Evolutionary conservation across 1,140 invertebrate species (phyloP), one percentile per base, ranked within the genome.

Genomic region (Glossosoma conforme): DNA sequence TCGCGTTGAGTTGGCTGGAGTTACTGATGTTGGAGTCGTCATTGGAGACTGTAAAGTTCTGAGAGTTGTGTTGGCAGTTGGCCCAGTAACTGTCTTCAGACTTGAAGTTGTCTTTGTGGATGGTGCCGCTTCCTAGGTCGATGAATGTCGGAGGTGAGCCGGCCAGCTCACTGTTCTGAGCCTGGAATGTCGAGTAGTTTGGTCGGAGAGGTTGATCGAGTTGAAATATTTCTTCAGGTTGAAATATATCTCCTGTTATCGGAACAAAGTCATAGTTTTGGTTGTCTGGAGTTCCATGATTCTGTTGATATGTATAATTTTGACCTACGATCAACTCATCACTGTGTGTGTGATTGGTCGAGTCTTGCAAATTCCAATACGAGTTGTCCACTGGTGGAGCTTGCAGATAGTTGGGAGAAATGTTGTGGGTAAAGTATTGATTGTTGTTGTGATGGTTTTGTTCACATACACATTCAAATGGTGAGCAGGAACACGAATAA

Each of bases 181-280:
- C 65, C 3, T 71, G 66, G 36, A 65, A 66, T 19, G 58, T 44
- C 5, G 56, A 44, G 44, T 78, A 83, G 48, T 85, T 81, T 0
- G 79, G 68, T 55, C 82, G 72, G n/a, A 86, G 71, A 0, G 84
- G 84, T 61, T 86, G 84, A 52, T 86, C 84, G 25, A 87, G 61
- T 62, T 87, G 84, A 61, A 87, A 88, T 37, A 87, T 85, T 65
- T 87, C 83, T 61, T 87, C 84, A 0, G 84, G 83, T 58, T 86
- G 84, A 61, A 87, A 86, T n/a, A 86, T 72, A 56, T 87, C 84
- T 6, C 77, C 75, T 0, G 75, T 70, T 38, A 82, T 78, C 2
- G 78, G 66, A 0, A 75, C 65, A 25, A 79, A 77, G 35, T 81
- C 75, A 30, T 69, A 70, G 15, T 65, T 56, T 37, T 53, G 52